Evolutionary conservation across 1,140 invertebrate genomes (phyloP).

Genomic region (Drosophila athabasca): DNA sequence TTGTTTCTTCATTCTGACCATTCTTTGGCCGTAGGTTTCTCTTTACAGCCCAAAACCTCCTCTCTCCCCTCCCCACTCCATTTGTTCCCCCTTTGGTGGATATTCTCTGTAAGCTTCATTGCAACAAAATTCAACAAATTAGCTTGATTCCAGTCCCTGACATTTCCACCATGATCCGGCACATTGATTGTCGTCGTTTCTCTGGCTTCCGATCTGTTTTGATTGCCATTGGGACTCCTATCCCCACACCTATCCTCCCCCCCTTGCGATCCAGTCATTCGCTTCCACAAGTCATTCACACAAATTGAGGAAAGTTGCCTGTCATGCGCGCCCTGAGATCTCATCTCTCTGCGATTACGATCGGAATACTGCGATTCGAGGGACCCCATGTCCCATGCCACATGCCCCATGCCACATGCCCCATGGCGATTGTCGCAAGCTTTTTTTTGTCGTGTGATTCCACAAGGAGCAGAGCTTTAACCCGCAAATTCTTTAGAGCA

Average conservation of each 20-base stretch:
- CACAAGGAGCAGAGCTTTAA: too few species aligned
- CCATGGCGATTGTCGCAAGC: neutral
- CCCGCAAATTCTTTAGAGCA: too few species aligned
- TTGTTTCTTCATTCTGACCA: too few species aligned
- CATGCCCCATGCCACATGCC: too few species aligned
- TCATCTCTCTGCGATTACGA: too few species aligned
- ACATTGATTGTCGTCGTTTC: conserved; percentile 25
- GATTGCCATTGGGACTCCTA: conserved; percentile 7
- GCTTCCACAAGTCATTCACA: conserved; percentile 60
- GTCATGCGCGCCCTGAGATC: conserved; percentile 3
- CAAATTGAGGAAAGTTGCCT: conserved; percentile 57
- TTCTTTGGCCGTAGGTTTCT: neutral
- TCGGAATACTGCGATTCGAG: too few species aligned
- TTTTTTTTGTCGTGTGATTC: neutral
- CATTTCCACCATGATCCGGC: conserved; percentile 53
- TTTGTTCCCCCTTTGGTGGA: neutral
- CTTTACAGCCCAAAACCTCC: neutral
- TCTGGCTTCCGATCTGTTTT: conserved; percentile 37
- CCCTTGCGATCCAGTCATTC: conserved; percentile 27
- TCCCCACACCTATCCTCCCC: neutral
- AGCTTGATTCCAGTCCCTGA: conserved; percentile 62
- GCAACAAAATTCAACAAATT: conserved; percentile 57
- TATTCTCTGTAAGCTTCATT: conserved; percentile 62
- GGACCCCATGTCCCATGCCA: too few species aligned
- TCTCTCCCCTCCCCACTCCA: too few species aligned